Evolutionary conservation across 2,888 invertebrate species (phyloP), one percentile per base, ranked within the genome.

Genomic region (Pseudococcus longispinus): DNA sequence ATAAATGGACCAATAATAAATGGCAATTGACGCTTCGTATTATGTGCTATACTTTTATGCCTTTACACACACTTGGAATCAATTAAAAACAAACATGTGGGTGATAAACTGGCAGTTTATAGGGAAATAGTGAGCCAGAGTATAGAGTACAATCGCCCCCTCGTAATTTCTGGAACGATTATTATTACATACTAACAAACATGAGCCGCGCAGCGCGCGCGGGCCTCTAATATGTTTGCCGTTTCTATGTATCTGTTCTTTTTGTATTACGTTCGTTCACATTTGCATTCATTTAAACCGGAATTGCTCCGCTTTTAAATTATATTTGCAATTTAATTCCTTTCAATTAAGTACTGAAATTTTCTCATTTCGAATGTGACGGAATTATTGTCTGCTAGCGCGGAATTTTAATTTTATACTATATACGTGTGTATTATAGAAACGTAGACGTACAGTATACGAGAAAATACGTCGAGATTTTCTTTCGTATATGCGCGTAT

Each of bases 1-100:
- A 87, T 87, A 87, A 87, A 87, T 87, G 87, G 83, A 87, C 87
- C 87, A 87, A 87, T 83, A 87, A 87, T 87, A 86, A 86, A 86
- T 86, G 55, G 86, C 86, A 86, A 86, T 86, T 86, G 86, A 77
- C 86, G 44, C 80, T 51, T 32, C 84, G 84, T 60, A 60, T 84
- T 84, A 55, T 84, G 55, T 32, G 84, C 55, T 86, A 86, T 51
- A 86, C 86, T 51, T 84, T 84, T 86, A 80, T 51, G 77, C 80
- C 80, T 86, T 86, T 86, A 86, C 80, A 86, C 77, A 80, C 86
- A 86, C 86, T 86, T 86, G 86, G 86, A 77, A 86, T 86, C 86
- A 86, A 86, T 86, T 86, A 86, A 86, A 86, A 86, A 86, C 51
- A 86, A 77, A 86, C 80, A 86, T 86, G 86, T 86, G 86, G 86